Conservation (phyloP, 2,888 invertebrate species). For the Orthosia incerta region DNA sequence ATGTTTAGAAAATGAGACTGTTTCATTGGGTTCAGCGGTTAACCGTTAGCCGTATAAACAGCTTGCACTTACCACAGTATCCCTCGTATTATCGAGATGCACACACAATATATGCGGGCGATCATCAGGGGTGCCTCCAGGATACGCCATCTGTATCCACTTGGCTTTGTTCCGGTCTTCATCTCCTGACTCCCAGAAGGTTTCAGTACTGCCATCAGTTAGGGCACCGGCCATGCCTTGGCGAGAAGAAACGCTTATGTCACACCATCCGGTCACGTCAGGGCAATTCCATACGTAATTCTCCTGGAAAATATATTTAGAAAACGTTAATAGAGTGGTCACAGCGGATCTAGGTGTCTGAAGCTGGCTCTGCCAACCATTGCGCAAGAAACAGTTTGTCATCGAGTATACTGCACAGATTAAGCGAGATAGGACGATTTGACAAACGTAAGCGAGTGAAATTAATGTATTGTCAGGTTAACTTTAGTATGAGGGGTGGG, state of each 20-base stretch:
- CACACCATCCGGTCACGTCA: constrained; percentile 94
- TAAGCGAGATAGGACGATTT: too few species aligned
- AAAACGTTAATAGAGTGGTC: background rate
- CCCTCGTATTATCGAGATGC: constrained; percentile 98
- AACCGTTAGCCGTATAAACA: background rate
- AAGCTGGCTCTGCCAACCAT: too few species aligned
- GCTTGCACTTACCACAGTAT: constrained; percentile 93
- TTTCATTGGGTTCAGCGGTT: too few species aligned
- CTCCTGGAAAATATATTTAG: constrained; percentile 71
- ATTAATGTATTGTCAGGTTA: background rate
- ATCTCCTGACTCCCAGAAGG: constrained; percentile 99
- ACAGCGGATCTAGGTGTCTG: too few species aligned
- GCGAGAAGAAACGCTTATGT: constrained; percentile 97
- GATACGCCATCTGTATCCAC: constrained; percentile 92
- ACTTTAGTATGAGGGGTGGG: background rate
- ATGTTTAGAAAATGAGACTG: too few species aligned
- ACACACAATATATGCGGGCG: constrained; percentile 95
- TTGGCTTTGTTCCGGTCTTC: constrained; percentile 98
- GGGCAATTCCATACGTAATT: constrained; percentile 92
- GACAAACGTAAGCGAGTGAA: too few species aligned
- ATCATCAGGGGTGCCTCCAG: constrained; percentile 85
- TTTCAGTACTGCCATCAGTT: constrained; percentile 98
- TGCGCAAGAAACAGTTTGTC: too few species aligned
- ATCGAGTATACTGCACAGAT: too few species aligned
- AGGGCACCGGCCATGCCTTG: constrained; percentile 98